Evolutionary conservation across 2,797 vertebrate genomes (phyloP).

Genomic region (Remorina albescens): DNA sequence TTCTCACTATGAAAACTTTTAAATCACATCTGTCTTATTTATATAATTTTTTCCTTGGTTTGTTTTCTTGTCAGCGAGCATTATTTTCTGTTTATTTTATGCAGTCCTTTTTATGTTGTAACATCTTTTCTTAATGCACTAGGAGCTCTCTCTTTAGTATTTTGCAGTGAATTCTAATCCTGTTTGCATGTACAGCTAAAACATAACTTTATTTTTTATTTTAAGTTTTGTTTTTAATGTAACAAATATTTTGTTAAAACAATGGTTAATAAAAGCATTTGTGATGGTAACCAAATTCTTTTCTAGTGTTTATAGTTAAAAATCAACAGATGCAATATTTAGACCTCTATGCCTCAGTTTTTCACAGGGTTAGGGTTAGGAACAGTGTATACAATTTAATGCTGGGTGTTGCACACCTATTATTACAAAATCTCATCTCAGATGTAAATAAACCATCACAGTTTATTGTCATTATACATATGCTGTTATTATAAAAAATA

Average conservation of each 20-base stretch:
- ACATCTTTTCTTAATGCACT: constrained; percentile 60
- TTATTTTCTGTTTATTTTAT: constrained; percentile 70
- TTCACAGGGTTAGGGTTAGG: background rate
- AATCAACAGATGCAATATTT: background rate
- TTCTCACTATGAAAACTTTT: constrained; percentile 47
- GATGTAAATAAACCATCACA: background rate
- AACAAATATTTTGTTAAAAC: constrained; percentile 77
- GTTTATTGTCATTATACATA: no score
- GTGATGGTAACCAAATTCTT: constrained; percentile 60
- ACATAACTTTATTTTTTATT: constrained; percentile 61
- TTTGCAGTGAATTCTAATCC: constrained; percentile 52
- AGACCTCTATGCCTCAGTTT: no score
- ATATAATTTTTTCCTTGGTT: constrained; percentile 3
- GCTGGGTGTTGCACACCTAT: background rate
- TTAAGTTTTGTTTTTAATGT: constrained; percentile 74
- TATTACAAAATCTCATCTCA: background rate
- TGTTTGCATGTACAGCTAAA: constrained; percentile 73
- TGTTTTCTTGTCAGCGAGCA: constrained; percentile 17
- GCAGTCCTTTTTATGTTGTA: constrained; percentile 61
- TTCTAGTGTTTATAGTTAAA: constrained; percentile 3
- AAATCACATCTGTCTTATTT: constrained; percentile 45
- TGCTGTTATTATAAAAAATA: background rate
- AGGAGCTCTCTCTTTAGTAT: constrained; percentile 37
- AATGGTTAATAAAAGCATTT: constrained; percentile 81
- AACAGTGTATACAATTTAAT: constrained; percentile 5